Evolutionary conservation across 2,888 invertebrate genomes (phyloP).

Genomic region (Xanthia togata): DNA sequence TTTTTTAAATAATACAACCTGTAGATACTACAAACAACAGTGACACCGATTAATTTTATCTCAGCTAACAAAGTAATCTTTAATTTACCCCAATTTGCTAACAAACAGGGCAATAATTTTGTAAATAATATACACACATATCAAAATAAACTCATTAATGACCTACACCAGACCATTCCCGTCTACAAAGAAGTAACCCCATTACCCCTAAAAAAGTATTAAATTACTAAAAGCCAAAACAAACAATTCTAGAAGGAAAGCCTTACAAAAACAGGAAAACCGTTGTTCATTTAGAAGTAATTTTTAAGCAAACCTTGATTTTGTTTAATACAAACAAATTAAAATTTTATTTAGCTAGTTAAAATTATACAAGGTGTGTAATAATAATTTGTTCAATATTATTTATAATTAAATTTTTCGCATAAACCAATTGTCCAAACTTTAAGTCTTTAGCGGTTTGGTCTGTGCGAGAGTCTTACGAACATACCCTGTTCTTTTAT

Average conservation of each 20-base stretch:
- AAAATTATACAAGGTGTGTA: background rate
- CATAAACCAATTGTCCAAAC: too few relatives aligned
- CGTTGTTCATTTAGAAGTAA: background rate
- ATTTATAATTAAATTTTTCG: too few relatives aligned
- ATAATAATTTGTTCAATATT: background rate
- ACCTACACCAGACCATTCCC: background rate
- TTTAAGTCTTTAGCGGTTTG: too few relatives aligned
- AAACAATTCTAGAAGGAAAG: background rate
- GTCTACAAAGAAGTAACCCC: background rate
- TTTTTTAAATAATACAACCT: background rate
- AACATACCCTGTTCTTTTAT: too few relatives aligned
- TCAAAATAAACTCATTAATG: constrained; percentile 6
- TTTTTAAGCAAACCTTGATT: background rate
- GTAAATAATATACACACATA: background rate
- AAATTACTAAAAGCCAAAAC: constrained; percentile 6
- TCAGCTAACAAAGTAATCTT: background rate
- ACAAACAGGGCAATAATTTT: background rate
- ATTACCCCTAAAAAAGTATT: background rate
- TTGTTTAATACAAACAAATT: background rate
- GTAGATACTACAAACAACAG: background rate
- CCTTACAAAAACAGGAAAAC: background rate
- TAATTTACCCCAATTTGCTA: background rate
- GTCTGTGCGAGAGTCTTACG: too few relatives aligned
- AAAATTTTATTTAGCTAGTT: background rate
- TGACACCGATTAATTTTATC: background rate